phyloP scores from a whole-genome alignment of 2,888 invertebrate genomes.

The Acleris cristana region DNA sequence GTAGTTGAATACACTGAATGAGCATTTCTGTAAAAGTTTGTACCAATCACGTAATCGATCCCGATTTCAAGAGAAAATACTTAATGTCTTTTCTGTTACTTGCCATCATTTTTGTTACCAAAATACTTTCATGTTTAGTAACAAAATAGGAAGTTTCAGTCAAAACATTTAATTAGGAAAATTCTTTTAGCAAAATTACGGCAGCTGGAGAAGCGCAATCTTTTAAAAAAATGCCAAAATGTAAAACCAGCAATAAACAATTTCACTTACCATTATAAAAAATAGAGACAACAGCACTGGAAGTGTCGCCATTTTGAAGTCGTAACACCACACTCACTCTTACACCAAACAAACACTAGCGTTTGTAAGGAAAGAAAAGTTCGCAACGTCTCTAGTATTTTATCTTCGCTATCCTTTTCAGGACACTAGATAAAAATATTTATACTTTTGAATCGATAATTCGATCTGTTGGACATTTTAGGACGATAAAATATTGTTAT shows the following conservation, averaged over 20 bases:
- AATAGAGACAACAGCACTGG: conserved; percentile 48
- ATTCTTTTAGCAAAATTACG: too few species aligned
- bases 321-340: conserved; percentile 55
- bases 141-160: too few species aligned
- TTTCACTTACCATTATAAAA: conserved; percentile 61
- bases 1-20: too few species aligned
- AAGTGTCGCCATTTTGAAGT: conserved; percentile 59
- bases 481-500: conserved; percentile 23
- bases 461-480: conserved; percentile 42
- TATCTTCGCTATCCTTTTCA: conserved; percentile 43
- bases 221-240: too few species aligned
- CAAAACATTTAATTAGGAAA: too few species aligned
- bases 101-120: too few species aligned
- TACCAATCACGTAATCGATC: too few species aligned
- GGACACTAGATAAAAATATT: conserved; percentile 34
- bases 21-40: too few species aligned
- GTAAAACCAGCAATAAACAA: not conserved
- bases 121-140: too few species aligned
- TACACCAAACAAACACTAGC: conserved; percentile 62
- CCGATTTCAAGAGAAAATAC: too few species aligned
- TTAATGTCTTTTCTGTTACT: too few species aligned
- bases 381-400: conserved; percentile 48
- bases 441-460: conserved; percentile 45
- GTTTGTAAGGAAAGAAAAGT: conserved; percentile 69
- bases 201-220: too few species aligned